Base-by-base conservation (phyloP, 2,113 vertebrate species). In the Lethenteron reissneri region DNA sequence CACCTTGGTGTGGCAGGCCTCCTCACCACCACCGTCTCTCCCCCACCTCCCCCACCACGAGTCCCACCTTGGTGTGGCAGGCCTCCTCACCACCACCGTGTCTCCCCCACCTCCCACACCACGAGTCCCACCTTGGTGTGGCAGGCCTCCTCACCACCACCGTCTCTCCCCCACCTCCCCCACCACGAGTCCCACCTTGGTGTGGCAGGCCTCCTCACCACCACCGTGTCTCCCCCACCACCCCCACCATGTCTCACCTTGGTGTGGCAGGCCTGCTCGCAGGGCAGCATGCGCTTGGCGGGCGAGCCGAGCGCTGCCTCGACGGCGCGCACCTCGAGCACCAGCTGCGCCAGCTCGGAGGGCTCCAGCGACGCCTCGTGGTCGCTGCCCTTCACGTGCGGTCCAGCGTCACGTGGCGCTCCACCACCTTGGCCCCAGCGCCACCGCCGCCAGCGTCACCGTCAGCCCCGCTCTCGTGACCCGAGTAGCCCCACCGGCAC, bases 401-500 rank as follows among this genome's bases (percentile, higher is more conserved):
- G 79, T 99, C 83, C 10, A 95, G 77, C 21, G 94, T 99, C 70
- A 99, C 78, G 0, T 99, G 94, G 13, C 94, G 89, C 75, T 99
- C 94, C 14, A 99, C 70, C 62, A 99, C 81, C 79, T 97, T 97
- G 21, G 90, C 91, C 71, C 94, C 77, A 97, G 76, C 14, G 91
- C 85, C 58, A 97, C 90, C 0, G 94, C 94, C 0, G 85, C 94
- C 71, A 99, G 78, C 1, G 90, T 87, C 77, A 99, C 85, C 3
- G 71, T 79, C 75, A 88, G 86, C 71, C 94, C n/a, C 94, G 0
- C 86, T 84, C 79, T 99, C 94, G 1, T 99, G 94, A 11, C 94
- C 94, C 0, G 94, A 99, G 74, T 97, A 99, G 3, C 94, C 94
- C n/a, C 70, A 99, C 86, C 71, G 94, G 94, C 72, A 99, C 92